phyloP scores from a whole-genome alignment of 2,113 vertebrate species.

The Pseudorhombus dupliciocellatus region DNA sequence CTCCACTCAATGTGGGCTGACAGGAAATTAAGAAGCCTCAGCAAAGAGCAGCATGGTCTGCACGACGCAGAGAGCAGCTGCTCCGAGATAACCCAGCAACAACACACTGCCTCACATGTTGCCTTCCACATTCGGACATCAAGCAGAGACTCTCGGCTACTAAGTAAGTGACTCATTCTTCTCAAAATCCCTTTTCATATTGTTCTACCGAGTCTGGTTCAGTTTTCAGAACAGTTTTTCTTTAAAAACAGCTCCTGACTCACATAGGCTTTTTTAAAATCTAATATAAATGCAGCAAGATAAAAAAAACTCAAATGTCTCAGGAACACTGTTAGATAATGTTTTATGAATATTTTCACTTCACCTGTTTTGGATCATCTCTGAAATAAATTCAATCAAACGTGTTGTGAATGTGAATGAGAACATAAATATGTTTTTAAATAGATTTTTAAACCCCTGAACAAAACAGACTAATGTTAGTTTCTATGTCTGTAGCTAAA shows the following conservation, averaged over 20 bases:
- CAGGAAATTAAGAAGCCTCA: conserved; percentile 42
- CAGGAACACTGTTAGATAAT: background rate
- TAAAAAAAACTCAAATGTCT: background rate
- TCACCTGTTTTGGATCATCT: background rate
- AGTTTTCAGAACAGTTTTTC: too few species aligned
- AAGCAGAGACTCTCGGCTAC: background rate
- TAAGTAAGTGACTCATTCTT: conserved; percentile 32
- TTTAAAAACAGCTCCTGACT: too few species aligned
- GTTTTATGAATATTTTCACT: background rate
- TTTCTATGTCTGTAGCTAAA: too few species aligned
- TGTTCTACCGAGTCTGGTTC: too few species aligned
- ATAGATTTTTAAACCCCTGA: background rate
- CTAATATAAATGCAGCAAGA: background rate
- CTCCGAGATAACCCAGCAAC: background rate
- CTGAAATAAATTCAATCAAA: background rate
- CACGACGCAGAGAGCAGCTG: conserved; percentile 1
- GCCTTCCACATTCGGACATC: conserved; percentile 1
- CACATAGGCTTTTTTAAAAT: too few species aligned
- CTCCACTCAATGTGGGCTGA: background rate
- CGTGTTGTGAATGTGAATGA: background rate
- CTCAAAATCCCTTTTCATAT: background rate
- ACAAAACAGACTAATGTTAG: background rate
- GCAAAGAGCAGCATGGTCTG: background rate
- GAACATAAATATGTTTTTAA: too few species aligned
- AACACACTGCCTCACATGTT: background rate